Conservation (phyloP, 2,797 vertebrate genomes). For the Toxotes lorentzi region DNA sequence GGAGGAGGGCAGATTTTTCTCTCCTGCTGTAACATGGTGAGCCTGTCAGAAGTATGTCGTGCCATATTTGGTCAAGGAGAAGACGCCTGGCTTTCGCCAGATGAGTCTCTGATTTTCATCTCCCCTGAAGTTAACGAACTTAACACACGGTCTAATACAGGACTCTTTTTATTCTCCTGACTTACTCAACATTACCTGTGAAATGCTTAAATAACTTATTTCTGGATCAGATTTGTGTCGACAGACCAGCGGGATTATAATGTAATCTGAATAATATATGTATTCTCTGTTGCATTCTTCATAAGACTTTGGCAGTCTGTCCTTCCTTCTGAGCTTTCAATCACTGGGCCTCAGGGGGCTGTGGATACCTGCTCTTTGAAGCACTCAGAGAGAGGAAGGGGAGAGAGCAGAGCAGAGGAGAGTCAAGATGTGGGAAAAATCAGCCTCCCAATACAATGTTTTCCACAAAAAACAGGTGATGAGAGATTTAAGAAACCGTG, state of each 20-base stretch:
- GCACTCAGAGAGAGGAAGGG: slow-evolving; percentile 61
- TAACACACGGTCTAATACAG: slow-evolving; percentile 59
- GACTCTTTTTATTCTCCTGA: slow-evolving; percentile 10
- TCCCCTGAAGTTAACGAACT: slow-evolving; percentile 64
- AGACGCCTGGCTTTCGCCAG: slow-evolving; percentile 36
- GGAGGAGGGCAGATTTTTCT: slow-evolving; percentile 54
- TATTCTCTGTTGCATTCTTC: slow-evolving; percentile 86
- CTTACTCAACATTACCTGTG: slow-evolving; percentile 53
- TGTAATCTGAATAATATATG: slow-evolving; percentile 85
- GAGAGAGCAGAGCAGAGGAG: slow-evolving; percentile 54
- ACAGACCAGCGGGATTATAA: slow-evolving; percentile 77
- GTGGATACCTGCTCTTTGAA: slow-evolving; percentile 87
- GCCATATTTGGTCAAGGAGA: slow-evolving; percentile 68
- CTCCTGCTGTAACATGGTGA: slow-evolving; percentile 50
- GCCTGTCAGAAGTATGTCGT: slow-evolving; percentile 72
- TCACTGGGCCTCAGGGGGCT: slow-evolving; percentile 80
- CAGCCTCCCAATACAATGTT: slow-evolving; percentile 67
- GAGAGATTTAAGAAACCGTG: slow-evolving; percentile 53
- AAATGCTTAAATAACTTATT: slow-evolving; percentile 74
- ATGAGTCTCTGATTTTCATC: slow-evolving; percentile 71
- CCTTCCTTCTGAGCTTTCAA: slow-evolving; percentile 85
- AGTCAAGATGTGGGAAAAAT: slow-evolving; percentile 76
- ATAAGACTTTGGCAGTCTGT: slow-evolving; percentile 82
- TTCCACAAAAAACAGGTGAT: slow-evolving; percentile 68
- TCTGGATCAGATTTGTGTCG: slow-evolving; percentile 62